A percentile compares a stretch with the other conserved stretches of the same genome.
Evolutionary conservation across 2,113 vertebrate genomes (phyloP).

Genomic region (Panthera uncia): DNA sequence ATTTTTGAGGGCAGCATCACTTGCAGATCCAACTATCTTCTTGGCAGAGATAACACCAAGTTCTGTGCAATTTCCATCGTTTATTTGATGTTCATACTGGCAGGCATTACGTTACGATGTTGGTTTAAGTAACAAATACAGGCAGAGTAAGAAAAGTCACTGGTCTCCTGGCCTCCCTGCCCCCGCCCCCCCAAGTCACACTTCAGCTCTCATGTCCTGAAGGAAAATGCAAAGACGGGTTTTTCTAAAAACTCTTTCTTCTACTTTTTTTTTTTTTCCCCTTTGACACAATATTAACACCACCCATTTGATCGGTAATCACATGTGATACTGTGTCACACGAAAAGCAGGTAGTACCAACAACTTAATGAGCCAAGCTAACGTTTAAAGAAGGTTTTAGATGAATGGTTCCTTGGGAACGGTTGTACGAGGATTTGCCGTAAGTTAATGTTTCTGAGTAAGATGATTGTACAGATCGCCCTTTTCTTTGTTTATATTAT

Average conservation of each 20-base stretch:
- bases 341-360: constrained; percentile 60
- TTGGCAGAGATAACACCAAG: constrained; percentile 64
- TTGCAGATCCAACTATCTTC: constrained; percentile 78
- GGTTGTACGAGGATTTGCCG: constrained; percentile 58
- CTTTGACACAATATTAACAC: constrained; percentile 65
- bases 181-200: neutral
- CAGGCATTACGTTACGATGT: neutral
- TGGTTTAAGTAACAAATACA: neutral
- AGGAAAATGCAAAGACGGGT: constrained; percentile 55
- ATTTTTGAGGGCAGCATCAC: constrained; percentile 70
- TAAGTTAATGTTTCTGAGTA: constrained; percentile 2
- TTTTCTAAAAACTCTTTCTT: constrained; percentile 48
- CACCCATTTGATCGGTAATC: constrained; percentile 53
- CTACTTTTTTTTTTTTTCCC: constrained; percentile 41
- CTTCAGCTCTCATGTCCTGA: constrained; percentile 55
- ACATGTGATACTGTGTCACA: constrained; percentile 57
- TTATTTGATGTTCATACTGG: constrained; percentile 74
- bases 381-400: constrained; percentile 53
- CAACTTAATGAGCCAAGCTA: constrained; percentile 57
- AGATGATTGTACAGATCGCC: constrained; percentile 19
- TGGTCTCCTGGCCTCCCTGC: neutral
- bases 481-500: constrained; percentile 72
- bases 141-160: constrained; percentile 58
- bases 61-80: constrained; percentile 75
- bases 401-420: constrained; percentile 59